Evolutionary conservation across 2,888 invertebrate species (phyloP).

Genomic region (Hirudinaria manillensis): DNA sequence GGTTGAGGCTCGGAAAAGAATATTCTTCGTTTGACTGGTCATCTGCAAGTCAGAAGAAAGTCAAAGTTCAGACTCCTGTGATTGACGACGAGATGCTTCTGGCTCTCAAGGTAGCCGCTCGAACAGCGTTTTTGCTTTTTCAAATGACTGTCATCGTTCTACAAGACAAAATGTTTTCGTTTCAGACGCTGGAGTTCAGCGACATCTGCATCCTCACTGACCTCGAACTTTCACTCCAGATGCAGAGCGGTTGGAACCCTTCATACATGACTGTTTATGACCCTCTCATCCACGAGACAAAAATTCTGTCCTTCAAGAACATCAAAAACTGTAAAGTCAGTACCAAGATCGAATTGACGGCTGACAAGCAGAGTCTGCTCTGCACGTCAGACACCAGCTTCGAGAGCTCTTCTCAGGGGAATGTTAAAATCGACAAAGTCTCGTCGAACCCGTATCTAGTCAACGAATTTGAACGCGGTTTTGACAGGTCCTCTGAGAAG

Average conservation of each 20-base stretch:
- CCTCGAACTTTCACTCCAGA: constrained; percentile 35
- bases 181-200: constrained; percentile 36
- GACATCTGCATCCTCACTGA: constrained; percentile 39
- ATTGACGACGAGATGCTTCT: constrained; percentile 21
- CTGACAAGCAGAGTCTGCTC: constrained; percentile 36
- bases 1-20: constrained; percentile 38
- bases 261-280: constrained; percentile 37
- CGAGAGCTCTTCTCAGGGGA: too few species aligned
- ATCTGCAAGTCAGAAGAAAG: constrained; percentile 17
- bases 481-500: too few species aligned
- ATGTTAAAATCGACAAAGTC: too few species aligned
- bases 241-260: constrained; percentile 38
- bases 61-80: constrained; percentile 25
- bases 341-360: constrained; percentile 36
- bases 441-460: too few species aligned
- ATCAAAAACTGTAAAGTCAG: constrained; percentile 33
- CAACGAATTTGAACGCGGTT: too few species aligned
- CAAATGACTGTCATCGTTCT: background rate
- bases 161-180: constrained; percentile 14
- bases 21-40: constrained; percentile 36
- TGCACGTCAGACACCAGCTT: constrained; percentile 28
- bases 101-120: background rate
- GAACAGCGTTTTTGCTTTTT: background rate
- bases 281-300: constrained; percentile 29
- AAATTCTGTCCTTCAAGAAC: constrained; percentile 23